Evolutionary conservation across 1,140 invertebrate species (phyloP).

Genomic region (Rhagoletis pomonella): DNA sequence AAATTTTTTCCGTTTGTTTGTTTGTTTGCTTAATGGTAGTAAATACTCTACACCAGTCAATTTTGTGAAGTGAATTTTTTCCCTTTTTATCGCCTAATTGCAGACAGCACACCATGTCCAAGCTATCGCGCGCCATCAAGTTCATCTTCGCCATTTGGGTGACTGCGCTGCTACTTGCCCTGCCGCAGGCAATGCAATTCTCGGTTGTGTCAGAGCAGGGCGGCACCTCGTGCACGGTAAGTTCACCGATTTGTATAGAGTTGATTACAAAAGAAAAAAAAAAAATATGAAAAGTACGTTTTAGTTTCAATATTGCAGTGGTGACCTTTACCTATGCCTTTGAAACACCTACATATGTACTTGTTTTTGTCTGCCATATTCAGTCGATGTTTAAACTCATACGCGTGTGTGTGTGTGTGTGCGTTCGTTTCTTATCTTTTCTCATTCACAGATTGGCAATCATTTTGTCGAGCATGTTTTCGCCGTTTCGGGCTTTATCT

Average conservation of each 20-base stretch:
- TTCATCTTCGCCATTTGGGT: constrained; percentile 85
- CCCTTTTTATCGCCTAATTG: constrained; percentile 53
- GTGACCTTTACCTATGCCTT: neutral
- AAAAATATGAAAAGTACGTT: neutral
- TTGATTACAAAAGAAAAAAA: neutral
- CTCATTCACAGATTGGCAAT: constrained; percentile 75
- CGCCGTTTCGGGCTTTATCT: constrained; percentile 87
- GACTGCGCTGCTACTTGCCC: constrained; percentile 81
- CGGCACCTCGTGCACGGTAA: constrained; percentile 76
- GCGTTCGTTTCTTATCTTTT: neutral
- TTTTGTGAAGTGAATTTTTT: neutral
- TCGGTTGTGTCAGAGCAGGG: constrained; percentile 76
- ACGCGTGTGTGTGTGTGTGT: neutral
- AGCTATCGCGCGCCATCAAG: constrained; percentile 83
- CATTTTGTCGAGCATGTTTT: constrained; percentile 84
- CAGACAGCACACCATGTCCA: constrained; percentile 87
- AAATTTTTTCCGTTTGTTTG: neutral
- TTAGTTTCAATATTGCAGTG: neutral
- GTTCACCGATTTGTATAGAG: constrained; percentile 27
- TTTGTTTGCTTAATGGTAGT: neutral
- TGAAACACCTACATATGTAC: neutral
- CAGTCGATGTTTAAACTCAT: neutral
- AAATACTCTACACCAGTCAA: neutral
- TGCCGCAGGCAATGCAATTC: constrained; percentile 87
- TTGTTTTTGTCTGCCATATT: neutral